Evolutionary conservation across 2,888 invertebrate genomes (phyloP), one percentile per base, ranked within the genome.

Genomic region (Drosophila borborema): DNA sequence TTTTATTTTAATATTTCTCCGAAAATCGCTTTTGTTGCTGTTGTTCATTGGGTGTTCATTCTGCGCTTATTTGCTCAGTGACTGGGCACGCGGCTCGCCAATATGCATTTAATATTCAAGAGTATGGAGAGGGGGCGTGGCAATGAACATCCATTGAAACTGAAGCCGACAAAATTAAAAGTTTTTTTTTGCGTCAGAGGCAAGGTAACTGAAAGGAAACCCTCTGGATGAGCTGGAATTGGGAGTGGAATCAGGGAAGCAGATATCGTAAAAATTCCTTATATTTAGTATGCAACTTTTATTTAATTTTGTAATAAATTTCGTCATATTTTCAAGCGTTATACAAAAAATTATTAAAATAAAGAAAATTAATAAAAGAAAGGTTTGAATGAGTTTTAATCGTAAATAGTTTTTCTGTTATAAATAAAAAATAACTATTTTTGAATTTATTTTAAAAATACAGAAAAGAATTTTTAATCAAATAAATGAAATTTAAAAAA

Each of bases 91-190:
- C 64, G 64, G 67, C 61, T 70, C 64, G 74, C 72, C 85, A 84
- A 81, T 78, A 85, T 81, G 75, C 88, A 84, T 81, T 87, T 78
- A 75, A 79, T 74, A 75, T 66, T 69, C 53, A 48, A 48, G 20
- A 41, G 38, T 2, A 34, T 23, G 58, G 31, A 18, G 3, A n/a
- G 31, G 20, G 48, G 69, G 79, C 79, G 69, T 65, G 49, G 41
- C 48, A 46, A 61, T 31, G 53, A 49, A 48, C 46, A 36, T n/a
- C 55, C 60, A 46, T 62, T 45, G 48, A 66, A 76, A 65, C 72
- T 18, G 43, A 64, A 51, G 28, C 38, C 38, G 36, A 59, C 63
- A 41, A 45, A 45, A 28, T 28, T n/a, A 45, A 43, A 43, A 53
- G 5, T 40, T 40, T 9, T 36, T n/a, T 71, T 36, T 48, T 23